phyloP scores from a whole-genome alignment of 2,113 vertebrate genomes.

The Salvelinus namaycush region DNA sequence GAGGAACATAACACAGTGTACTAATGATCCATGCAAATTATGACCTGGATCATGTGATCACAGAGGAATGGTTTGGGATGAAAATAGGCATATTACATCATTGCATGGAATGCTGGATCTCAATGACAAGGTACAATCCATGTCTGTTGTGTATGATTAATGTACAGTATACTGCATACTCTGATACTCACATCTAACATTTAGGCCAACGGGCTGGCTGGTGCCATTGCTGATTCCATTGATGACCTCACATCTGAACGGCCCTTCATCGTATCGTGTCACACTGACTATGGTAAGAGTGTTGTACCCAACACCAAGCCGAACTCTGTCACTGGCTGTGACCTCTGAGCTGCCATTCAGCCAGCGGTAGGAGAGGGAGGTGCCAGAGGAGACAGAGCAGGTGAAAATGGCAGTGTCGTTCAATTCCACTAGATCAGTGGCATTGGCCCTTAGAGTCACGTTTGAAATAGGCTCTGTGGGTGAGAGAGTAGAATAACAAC shows the following conservation, averaged over 20 bases:
- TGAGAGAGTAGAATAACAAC: neutral
- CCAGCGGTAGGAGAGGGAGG: conserved; percentile 57
- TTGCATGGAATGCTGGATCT: too few relatives aligned
- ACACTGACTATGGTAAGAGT: conserved; percentile 54
- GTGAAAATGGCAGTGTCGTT: conserved; percentile 62
- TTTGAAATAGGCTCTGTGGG: conserved; percentile 62
- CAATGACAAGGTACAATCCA: too few relatives aligned
- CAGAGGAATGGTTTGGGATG: too few relatives aligned
- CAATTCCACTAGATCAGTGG: conserved; percentile 62
- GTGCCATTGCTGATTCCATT: conserved; percentile 56
- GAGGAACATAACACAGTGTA: neutral
- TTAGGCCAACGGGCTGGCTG: conserved; percentile 47
- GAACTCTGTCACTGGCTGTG: neutral
- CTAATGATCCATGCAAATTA: too few relatives aligned
- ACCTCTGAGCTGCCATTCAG: conserved; percentile 42
- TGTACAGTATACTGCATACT: neutral
- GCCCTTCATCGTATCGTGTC: conserved; percentile 56
- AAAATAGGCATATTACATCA: too few relatives aligned
- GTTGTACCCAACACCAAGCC: conserved; percentile 35
- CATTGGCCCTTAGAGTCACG: conserved; percentile 40
- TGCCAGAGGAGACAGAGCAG: conserved; percentile 55
- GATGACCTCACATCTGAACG: conserved; percentile 56
- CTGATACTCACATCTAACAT: conserved; percentile 69
- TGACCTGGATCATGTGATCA: too few relatives aligned
- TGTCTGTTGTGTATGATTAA: neutral